Evolutionary conservation across 1,140 invertebrate genomes (phyloP), one percentile per base, ranked within the genome.

Genomic region (Chrysomallon squamiferum): DNA sequence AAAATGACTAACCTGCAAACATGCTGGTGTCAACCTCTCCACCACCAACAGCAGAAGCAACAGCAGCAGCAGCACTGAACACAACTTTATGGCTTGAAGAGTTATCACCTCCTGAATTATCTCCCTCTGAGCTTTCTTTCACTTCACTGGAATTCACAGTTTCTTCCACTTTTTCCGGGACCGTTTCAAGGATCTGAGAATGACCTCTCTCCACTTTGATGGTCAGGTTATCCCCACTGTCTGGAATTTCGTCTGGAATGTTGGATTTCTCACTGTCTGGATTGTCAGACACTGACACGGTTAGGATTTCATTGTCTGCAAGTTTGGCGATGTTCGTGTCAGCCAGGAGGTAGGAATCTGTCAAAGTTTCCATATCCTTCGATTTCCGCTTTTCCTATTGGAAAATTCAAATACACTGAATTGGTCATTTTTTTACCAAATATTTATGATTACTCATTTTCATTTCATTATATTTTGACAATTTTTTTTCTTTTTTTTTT

Each of bases 321-420:
- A 30, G 13, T 30, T 27, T 11, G n/a, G 25, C 29, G 50, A 18
- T 54, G 25, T 27, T 47, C n/a, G 18, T 25, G 57, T 41, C 57
- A 3, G 32, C 30, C 1, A 30, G 30, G 25, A 33, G 57, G 35
- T 54, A 20, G 15, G 77, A 69, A 22, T 86, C 85, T 6, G 83
- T 85, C 9, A 81, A 68, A 0, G 85, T 86, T 63, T 86, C 84
- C 58, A 84, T 84, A 66, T 86, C 82, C 59, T 79, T 64, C 3
- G 84, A 86, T 41, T 72, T 61, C 20, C 84, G 70, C 59, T 84
- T 86, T 29, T 77, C 77, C 76, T 84, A 66, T 15, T 7, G 35
- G 0, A 67, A 72, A 33, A 54, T 3, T 56, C 15, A 64, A 63
- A 50, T 32, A 22, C 18, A 22, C n/a, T 56, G 20, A 29, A 32